phyloP scores from a whole-genome alignment of 2,113 vertebrate species.

The Mirza zaza region DNA sequence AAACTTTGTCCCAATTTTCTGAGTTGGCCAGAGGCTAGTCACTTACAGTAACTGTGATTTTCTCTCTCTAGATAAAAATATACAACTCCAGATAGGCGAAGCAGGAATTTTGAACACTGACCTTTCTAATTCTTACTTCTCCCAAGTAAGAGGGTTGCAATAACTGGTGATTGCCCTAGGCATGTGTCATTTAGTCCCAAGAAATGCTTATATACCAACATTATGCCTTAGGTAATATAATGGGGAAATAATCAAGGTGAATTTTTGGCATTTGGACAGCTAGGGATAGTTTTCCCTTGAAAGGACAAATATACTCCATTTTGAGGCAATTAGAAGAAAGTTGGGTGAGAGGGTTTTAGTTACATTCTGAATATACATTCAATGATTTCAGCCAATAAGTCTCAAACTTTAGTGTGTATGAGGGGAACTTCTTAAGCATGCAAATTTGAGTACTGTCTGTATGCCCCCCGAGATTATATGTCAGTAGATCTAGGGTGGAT shows the following conservation, averaged over 20 bases:
- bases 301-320: not conserved
- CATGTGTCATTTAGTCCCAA: slow-evolving; percentile 52
- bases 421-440: not conserved
- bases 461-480: not conserved
- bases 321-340: slow-evolving; percentile 22
- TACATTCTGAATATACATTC: not conserved
- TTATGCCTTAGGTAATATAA: slow-evolving; percentile 20
- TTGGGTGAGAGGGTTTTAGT: not conserved
- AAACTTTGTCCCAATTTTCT: slow-evolving; percentile 57
- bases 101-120: slow-evolving; percentile 39
- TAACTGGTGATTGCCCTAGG: slow-evolving; percentile 32
- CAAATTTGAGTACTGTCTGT: not conserved
- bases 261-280: not conserved
- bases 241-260: slow-evolving; percentile 22
- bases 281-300: not conserved
- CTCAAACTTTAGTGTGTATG: not conserved
- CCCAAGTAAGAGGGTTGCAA: not conserved
- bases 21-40: slow-evolving; percentile 45
- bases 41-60: slow-evolving; percentile 22
- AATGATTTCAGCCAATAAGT: not conserved
- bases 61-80: slow-evolving; percentile 54
- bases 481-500: not conserved
- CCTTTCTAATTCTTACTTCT: slow-evolving; percentile 24
- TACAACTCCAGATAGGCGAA: not conserved
- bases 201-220: slow-evolving; percentile 52